Base-by-base conservation (phyloP, 1,140 invertebrate genomes). In the Panonychus citri region DNA sequence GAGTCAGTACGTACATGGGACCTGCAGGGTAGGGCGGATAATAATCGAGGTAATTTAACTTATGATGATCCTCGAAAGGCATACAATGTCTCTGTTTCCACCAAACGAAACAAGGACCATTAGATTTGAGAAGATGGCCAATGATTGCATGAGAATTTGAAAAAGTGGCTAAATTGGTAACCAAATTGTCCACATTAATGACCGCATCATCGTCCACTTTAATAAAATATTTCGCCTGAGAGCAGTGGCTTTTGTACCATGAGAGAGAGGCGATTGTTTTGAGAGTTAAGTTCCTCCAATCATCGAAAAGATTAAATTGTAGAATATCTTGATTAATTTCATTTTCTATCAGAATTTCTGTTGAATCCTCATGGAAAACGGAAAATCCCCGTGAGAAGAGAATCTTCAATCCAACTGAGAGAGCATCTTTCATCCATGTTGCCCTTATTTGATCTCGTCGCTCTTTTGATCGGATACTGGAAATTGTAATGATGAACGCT, bases 221-320 rank as follows among this genome's bases (percentile, higher is more conserved):
- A 25, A 64, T 54, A 17, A 64, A 49, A 43, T 55, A 64, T 17
- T 57, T 46, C 10, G 54, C 57, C 13, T 50, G 37, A n/a, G 57
- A 19, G 34, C 62, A 64, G 24, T 59, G 37, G 24, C 25, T 42
- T 24, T 40, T 26, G 1, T 68, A 61, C 59, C 60, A 64, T 28
- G 56, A 53, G 3, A 64, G 51, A 59, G 57, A 57, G 24, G 59
- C 53, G 17, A 64, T 40, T 25, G 53, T 57, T 53, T 61, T 62
- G 15, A 55, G 34, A 2, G 63, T 62, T 7, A 62, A 37, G 28
- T 64, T 62, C 27, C 48, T 50, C 39, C 59, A 62, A 26, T 46
- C 50, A 40, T 64, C 63, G 3, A 30, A 25, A 50, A 64, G 64
- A 34, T 61, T 59, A 3, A 58, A 62, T n/a, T 64, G 63, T 39